phyloP scores from a whole-genome alignment of 2,888 invertebrate species.

The Salticus scenicus region DNA sequence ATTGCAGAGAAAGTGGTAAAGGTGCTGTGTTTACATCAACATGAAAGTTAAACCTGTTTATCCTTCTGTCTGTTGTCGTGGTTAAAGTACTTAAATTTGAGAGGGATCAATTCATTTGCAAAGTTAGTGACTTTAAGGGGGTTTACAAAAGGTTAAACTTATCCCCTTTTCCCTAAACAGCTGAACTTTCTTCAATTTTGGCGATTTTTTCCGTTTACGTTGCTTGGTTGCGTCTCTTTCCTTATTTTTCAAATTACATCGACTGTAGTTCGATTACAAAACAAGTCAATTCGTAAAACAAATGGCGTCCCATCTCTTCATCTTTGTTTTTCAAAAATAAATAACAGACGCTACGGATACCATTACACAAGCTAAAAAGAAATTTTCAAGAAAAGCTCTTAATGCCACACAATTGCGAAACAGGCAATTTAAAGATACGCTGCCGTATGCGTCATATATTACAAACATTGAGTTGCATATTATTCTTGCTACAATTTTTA shows the following conservation, averaged over 20 bases:
- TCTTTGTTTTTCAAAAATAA: conserved; percentile 29
- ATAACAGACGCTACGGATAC: too few relatives aligned
- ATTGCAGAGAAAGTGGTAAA: conserved; percentile 58
- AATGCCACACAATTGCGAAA: too few relatives aligned
- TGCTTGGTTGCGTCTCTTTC: too few relatives aligned
- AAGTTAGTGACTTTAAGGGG: background rate
- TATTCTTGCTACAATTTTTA: too few relatives aligned
- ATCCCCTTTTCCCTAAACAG: background rate
- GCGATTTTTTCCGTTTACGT: background rate
- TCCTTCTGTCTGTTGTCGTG: conserved; percentile 26
- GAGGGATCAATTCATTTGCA: conserved; percentile 28
- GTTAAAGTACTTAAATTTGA: conserved; percentile 28
- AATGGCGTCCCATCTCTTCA: conserved; percentile 18
- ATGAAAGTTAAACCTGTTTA: conserved; percentile 60
- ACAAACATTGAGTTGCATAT: too few relatives aligned
- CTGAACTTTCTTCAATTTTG: background rate
- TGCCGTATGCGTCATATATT: too few relatives aligned
- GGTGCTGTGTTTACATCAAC: conserved; percentile 55
- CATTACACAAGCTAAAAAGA: too few relatives aligned
- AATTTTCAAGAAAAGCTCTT: too few relatives aligned
- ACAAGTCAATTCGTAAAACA: background rate
- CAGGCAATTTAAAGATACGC: too few relatives aligned
- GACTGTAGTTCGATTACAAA: background rate
- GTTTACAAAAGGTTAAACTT: background rate
- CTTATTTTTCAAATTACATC: background rate